Evolutionary conservation across 2,113 vertebrate species (phyloP), one percentile per base, ranked within the genome.

Genomic region (Channa maculata): DNA sequence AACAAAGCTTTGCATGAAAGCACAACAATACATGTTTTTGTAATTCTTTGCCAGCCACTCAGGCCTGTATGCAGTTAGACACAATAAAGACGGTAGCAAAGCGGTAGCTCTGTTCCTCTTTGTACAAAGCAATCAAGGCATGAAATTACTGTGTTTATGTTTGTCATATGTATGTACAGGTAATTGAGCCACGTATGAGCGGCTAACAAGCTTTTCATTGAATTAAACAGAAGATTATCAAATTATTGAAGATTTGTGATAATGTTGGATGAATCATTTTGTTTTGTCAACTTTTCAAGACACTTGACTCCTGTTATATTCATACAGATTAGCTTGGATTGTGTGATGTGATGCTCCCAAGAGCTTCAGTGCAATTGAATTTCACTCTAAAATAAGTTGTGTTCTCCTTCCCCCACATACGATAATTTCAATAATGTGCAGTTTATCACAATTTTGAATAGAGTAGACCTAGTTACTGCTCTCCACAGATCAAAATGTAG

Each of bases 401-500:
- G 71, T 79, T 37, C 68, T 72, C 48, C 58, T 70, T 15, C 37
- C 45, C 13, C 59, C 5, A 1, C 1, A 8, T 43, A 49, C 49
- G 62, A 41, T 65, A 15, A 59, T 72, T 57, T 61, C 51, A 48
- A 55, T 46, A 11, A 77, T 55, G 37, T 60, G 48, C 37, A 76
- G 58, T 82, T 86, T 61, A 72, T 64, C 75, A 52, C 15, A 62
- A 49, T 2, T 67, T 60, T 68, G 44, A 67, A 59, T 49, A 55
- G 14, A 77, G 65, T 64, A 59, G 65, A 70, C 48, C 65, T 68
- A 77, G 48, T 82, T 79, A 62, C 69, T 75, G 46, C 66, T 78
- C 51, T 65, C 62, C 36, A 8, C 15, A 75, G 15, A 67, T 68
- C 15, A 55, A 51, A 66, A 58, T 77, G 14, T 45, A 62, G 36